Conservation (phyloP, 2,888 invertebrate genomes). For the Clunio marinus region DNA sequence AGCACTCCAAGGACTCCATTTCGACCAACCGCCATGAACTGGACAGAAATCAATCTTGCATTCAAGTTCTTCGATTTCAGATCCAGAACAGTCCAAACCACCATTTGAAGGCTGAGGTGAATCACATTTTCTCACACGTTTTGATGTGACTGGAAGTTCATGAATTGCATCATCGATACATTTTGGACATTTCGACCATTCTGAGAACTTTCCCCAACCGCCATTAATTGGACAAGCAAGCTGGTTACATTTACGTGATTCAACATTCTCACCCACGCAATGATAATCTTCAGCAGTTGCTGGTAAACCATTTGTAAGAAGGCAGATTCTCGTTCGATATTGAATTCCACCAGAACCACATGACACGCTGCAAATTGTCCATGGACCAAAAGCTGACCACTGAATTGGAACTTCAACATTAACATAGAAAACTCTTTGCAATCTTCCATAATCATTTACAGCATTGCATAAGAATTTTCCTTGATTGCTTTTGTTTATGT, state of each 20-base stretch:
- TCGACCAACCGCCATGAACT: slow-evolving; percentile 48
- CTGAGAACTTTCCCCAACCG: slow-evolving; percentile 32
- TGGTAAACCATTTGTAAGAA: slow-evolving; percentile 38
- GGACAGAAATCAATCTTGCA: slow-evolving; percentile 41
- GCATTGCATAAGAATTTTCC: slow-evolving; percentile 60
- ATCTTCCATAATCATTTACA: slow-evolving; percentile 55
- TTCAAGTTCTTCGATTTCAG: slow-evolving; percentile 49
- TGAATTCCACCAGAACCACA: slow-evolving; percentile 26
- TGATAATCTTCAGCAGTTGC: slow-evolving; percentile 12
- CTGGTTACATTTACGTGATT: slow-evolving; percentile 21
- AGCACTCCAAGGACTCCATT: slow-evolving; percentile 48
- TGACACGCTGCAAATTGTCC: slow-evolving; percentile 15
- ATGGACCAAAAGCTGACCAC: slow-evolving; percentile 1
- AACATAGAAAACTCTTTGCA: slow-evolving; percentile 49
- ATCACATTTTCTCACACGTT: slow-evolving; percentile 49
- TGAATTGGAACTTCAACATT: slow-evolving; percentile 33
- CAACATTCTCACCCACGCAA: slow-evolving; percentile 28
- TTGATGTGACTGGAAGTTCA: neutral
- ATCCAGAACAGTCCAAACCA: slow-evolving; percentile 49
- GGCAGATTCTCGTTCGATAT: slow-evolving; percentile 28
- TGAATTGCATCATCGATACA: neutral
- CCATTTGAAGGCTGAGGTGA: slow-evolving; percentile 48
- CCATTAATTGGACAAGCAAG: slow-evolving; percentile 29
- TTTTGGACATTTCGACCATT: slow-evolving; percentile 20
- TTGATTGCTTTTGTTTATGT: slow-evolving; percentile 50